Evolutionary conservation across 2,113 vertebrate species (phyloP), one percentile per base, ranked within the genome.

Genomic region (Hyaena hyaena): DNA sequence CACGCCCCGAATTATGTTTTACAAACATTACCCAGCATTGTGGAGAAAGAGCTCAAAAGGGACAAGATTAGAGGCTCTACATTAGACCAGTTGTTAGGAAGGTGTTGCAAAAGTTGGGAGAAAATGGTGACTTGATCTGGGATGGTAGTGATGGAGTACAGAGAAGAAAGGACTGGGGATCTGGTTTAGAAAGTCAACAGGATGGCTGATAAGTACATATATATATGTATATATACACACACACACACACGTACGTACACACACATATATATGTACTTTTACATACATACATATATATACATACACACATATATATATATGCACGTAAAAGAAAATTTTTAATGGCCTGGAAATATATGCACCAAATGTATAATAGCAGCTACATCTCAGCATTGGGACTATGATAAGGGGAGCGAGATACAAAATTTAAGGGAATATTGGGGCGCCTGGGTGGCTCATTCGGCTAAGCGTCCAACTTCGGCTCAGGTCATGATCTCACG

Each of bases 141-240:
- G 61, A 73, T 66, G 16, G 24, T 84, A 39, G 79, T 61, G 16
- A 33, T 79, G 17, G 45, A 11, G 81, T 65, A 28, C 17, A 80
- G 53, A 68, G 71, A 83, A 31, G 23, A n/a, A 31, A 23, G 26
- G 69, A 81, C 39, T 48, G 9, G 31, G 11, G 53, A 82, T 96
- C 28, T 90, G 16, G 74, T 84, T 93, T 5, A 97, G 28, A 92
- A 90, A 92, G 35, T 90, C 74, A 95, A 65, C 24, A 90, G 48
- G 39, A 95, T 39, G 82, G 43, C 24, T 87, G n/a, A 82, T 83
- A n/a, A 58, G 21, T 43, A 35, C 15, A 88, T 10, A 11, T 35
- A 45, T 21, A 80, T 31, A 33, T 73, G 11, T 3, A 39, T 4
- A 39, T 4, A 39, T 4, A 39, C 3, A 39, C 39, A 39, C 39